phyloP scores from a whole-genome alignment of 2,888 invertebrate species.

The Leptinotarsa peninsularis region DNA sequence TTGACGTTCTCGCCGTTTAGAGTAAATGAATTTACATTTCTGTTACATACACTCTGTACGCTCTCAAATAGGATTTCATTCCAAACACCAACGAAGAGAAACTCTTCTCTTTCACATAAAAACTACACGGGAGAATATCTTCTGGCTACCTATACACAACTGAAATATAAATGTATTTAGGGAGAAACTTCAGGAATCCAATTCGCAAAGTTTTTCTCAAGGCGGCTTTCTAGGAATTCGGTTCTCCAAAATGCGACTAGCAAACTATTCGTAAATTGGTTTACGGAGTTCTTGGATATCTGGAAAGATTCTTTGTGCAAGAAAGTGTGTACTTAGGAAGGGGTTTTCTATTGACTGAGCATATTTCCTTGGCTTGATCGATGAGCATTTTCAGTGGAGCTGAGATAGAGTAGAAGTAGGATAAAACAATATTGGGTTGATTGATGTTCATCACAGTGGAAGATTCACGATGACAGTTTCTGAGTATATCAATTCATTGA shows the following conservation, averaged over 20 bases:
- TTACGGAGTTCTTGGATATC: constrained; percentile 47
- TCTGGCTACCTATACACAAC: constrained; percentile 6
- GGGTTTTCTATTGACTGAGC: background rate
- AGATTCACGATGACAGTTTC: background rate
- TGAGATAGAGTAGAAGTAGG: background rate
- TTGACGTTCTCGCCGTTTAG: too few species aligned
- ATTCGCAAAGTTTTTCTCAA: constrained; percentile 62
- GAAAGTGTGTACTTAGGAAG: background rate
- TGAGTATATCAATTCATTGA: background rate
- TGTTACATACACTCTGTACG: background rate
- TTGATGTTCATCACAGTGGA: background rate
- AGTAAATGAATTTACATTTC: too few species aligned
- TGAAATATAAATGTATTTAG: constrained; percentile 47
- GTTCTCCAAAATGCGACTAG: constrained; percentile 59
- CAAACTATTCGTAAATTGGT: constrained; percentile 62
- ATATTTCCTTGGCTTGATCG: background rate
- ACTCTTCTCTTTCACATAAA: background rate
- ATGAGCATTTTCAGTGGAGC: background rate
- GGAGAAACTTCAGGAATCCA: constrained; percentile 60
- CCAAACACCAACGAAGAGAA: background rate
- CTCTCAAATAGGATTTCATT: background rate
- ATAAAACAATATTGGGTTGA: background rate
- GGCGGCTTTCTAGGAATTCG: constrained; percentile 57
- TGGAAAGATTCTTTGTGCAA: constrained; percentile 9
- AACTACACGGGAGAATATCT: background rate